phyloP scores from a whole-genome alignment of 1,140 invertebrate species.

The Bombyx mandarina region DNA sequence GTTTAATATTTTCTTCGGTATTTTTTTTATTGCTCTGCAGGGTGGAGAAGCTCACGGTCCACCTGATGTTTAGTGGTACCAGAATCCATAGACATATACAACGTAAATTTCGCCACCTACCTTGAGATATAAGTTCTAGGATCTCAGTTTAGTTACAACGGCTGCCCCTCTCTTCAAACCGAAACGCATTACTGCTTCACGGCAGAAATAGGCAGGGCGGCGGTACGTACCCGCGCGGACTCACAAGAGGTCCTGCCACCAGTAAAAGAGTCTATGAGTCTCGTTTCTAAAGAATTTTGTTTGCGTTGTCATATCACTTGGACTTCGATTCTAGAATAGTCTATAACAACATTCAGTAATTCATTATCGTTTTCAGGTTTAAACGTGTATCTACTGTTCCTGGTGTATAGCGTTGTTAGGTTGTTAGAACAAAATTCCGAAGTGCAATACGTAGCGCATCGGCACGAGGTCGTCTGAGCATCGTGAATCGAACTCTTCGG shows the following conservation, averaged over 20 bases:
- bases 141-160: too few species aligned
- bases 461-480: constrained; percentile 2
- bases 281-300: too few species aligned
- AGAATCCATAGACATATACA: too few species aligned
- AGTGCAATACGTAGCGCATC: constrained; percentile 25
- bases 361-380: constrained; percentile 19
- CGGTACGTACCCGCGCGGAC: too few species aligned
- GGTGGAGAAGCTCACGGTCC: neutral
- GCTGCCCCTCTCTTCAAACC: too few species aligned
- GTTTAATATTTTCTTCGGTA: neutral
- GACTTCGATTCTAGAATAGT: neutral
- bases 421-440: constrained; percentile 17
- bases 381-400: constrained; percentile 25
- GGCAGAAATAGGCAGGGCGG: too few species aligned
- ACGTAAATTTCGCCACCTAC: too few species aligned
- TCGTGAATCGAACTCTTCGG: too few species aligned
- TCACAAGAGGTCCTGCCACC: neutral
- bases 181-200: too few species aligned
- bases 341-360: neutral
- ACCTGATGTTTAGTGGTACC: neutral
- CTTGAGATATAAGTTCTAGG: too few species aligned
- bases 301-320: neutral
- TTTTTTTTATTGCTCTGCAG: neutral
- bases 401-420: constrained; percentile 24
- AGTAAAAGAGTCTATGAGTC: too few species aligned